A percentile compares a stretch with the other conserved stretches of the same genome.
Evolutionary conservation across 2,888 invertebrate species (phyloP).

Genomic region (Theretra japonica): DNA sequence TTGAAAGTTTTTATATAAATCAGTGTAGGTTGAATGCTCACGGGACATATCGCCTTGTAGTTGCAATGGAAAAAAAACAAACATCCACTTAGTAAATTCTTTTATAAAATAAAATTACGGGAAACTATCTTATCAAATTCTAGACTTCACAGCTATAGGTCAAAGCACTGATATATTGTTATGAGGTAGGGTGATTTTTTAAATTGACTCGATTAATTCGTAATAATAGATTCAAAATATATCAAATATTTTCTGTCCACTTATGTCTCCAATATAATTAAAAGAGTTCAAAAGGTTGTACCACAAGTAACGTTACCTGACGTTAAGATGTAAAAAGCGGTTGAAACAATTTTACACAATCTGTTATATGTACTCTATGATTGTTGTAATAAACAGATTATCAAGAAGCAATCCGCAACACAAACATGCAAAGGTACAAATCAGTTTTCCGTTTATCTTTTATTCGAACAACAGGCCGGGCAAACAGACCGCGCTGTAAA

Average conservation of each 20-base stretch:
- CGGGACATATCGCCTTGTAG: background rate
- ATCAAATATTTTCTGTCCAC: no score
- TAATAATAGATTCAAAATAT: no score
- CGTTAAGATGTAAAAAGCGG: no score
- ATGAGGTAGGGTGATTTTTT: no score
- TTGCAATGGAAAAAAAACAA: background rate
- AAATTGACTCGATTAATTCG: no score
- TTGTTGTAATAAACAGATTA: background rate
- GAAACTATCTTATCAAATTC: no score
- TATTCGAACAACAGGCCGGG: slow-evolving; percentile 3
- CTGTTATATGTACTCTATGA: background rate
- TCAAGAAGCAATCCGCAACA: background rate
- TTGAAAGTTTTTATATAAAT: background rate
- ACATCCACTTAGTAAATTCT: background rate
- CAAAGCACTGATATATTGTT: no score
- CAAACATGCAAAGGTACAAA: background rate
- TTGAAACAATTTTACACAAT: background rate
- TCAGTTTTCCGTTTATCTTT: slow-evolving; percentile 18
- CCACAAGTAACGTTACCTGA: no score
- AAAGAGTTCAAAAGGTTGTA: no score
- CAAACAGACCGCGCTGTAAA: slow-evolving; percentile 20
- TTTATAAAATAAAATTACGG: no score
- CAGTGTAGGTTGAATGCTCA: background rate
- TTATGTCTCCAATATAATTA: no score
- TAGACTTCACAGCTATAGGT: no score